Base-by-base conservation (phyloP, 2,888 invertebrate genomes). In the Gonocerus acuteangulatus region DNA sequence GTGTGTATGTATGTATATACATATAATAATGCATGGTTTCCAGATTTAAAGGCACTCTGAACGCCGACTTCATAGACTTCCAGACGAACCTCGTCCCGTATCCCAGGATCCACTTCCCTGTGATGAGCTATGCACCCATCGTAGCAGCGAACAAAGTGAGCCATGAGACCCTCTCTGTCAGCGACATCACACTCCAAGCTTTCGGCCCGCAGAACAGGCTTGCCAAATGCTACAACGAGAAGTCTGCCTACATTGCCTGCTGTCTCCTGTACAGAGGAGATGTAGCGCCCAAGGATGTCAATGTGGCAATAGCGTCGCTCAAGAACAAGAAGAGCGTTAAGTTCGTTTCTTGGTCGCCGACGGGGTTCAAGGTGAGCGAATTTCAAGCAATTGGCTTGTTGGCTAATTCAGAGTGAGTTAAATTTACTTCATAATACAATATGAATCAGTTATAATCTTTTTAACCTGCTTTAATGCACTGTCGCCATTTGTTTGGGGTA, bases 281-380 rank as follows among this genome's bases (percentile, higher is more conserved):
- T 72, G 93, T 95, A 13, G 91, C 88, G 21, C 87, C 89, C 0
- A 88, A 89, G 72, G 93, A 93, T 71, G 90, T 93, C 7, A 94
- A 94, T 72, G 85, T 83, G 0, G 86, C 89, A 11, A 88, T 89
- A 58, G 85, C 86, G 0, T 80, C 81, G 57, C 86, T 89, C 78
- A 89, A 89, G 73, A 81, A 82, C 0, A 82, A 85, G 68, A 83
- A 84, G 69, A 80, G 81, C 52, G 87, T 95, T 59, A 83, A 88
- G 66, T 95, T 95, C 71, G 94, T 94, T n/a, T 91, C 93, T 71
- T 93, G 93, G 92, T 91, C 91, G 73, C 93, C 93, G 2, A 60
- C 60, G 0, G 60, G 64, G 2, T 64, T 62, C 47, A 64, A 64
- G 48, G 44, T 61, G n/a, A 39, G 27, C 27, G 9, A 9, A 27